A percentile compares a stretch with the other conserved stretches of the same genome.
phyloP scores from a whole-genome alignment of 2,797 vertebrate genomes.

The Amphiprion clarkii region DNA sequence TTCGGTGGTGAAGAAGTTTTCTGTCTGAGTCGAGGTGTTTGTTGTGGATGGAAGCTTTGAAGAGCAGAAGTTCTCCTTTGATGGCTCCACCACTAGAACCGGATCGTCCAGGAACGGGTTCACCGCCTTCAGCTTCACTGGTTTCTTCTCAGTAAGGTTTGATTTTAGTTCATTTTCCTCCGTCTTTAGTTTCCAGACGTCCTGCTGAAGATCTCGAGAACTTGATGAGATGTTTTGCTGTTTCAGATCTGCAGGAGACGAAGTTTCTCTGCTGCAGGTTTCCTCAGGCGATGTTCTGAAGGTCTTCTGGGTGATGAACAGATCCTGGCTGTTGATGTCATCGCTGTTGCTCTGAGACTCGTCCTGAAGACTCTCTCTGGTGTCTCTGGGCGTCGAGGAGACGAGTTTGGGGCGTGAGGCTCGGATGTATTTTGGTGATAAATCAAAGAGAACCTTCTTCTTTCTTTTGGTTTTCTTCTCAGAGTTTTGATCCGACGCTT shows the following conservation, averaged over 20 bases:
- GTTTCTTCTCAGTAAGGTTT: no score
- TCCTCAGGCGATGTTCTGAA: constrained; percentile 65
- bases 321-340: constrained; percentile 84
- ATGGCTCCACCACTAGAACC: accelerated
- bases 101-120: constrained; percentile 30
- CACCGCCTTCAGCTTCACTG: no score
- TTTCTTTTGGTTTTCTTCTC: constrained; percentile 58
- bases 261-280: constrained; percentile 60
- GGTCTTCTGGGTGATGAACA: constrained; percentile 87
- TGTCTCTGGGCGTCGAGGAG: constrained; percentile 3
- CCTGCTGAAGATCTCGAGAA: no score
- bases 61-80: background rate
- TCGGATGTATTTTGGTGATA: constrained; percentile 21
- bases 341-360: constrained; percentile 71
- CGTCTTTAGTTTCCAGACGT: background rate
- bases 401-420: constrained; percentile 47
- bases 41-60: background rate
- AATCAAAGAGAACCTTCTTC: constrained; percentile 80
- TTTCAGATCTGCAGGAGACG: background rate
- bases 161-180: no score
- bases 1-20: constrained; percentile 82
- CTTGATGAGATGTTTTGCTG: background rate
- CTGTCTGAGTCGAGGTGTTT: constrained; percentile 82
- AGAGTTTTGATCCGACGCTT: background rate
- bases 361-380: background rate